These are phyloP conservation scores for Halichondria panicea DNA, from an alignment of 37 sponge, comb jelly and placozoan species.

Conservation along the genomic window DNA sequence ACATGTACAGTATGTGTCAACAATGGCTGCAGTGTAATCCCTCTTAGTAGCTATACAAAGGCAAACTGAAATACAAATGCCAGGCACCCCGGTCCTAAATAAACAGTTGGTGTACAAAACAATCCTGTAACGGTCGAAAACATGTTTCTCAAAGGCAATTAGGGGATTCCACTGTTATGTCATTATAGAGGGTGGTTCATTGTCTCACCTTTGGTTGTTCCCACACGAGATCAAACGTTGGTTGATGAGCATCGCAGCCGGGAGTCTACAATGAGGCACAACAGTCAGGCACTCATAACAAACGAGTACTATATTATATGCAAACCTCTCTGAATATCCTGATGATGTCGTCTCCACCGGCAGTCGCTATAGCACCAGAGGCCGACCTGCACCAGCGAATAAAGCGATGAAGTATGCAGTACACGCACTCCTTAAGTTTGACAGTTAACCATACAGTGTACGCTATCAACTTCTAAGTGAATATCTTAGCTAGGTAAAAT, in stretches of 20 bases:
- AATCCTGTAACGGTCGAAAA: too few species aligned
- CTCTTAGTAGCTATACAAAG: neutral
- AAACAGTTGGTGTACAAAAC: too few species aligned
- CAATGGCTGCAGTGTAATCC: neutral
- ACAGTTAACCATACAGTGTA: too few species aligned
- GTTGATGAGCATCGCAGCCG: slow-evolving; percentile 26
- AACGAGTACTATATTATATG: neutral
- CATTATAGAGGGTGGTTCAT: neutral
- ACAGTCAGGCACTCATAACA: too few species aligned
- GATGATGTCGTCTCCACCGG: slow-evolving; percentile 86
- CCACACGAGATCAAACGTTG: slow-evolving; percentile 49
- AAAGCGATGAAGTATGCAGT: too few species aligned
- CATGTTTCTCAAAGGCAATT: too few species aligned
- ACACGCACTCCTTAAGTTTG: too few species aligned
- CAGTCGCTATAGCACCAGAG: slow-evolving; percentile 82
- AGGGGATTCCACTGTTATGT: too few species aligned
- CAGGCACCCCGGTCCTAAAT: too few species aligned
- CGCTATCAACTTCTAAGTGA: neutral
- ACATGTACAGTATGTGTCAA: neutral
- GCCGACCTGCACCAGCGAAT: slow-evolving; percentile 36
- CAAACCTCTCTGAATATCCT: slow-evolving; percentile 78
- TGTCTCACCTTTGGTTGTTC: slow-evolving; percentile 38
- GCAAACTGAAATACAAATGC: neutral
- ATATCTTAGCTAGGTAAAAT: neutral
- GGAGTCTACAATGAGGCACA: slow-evolving; percentile 21